Conservation (phyloP, 2,113 vertebrate species). For the Gnathonemus echidnorhynchus region DNA sequence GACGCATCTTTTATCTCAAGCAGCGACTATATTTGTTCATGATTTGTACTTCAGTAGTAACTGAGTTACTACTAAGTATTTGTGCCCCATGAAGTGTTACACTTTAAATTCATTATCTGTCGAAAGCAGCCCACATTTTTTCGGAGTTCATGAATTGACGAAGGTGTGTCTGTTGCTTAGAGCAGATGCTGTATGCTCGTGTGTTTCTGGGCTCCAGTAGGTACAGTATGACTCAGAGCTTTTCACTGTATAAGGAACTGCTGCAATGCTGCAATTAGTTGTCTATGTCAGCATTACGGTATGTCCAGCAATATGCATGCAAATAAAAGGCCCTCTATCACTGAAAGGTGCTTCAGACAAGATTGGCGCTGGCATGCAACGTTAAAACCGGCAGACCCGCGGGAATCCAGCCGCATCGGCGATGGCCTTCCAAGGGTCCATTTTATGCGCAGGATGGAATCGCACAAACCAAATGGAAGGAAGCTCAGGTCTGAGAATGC, state of each 20-base stretch:
- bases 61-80: background rate
- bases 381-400: background rate
- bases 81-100: background rate
- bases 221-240: conserved; percentile 1
- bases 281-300: background rate
- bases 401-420: background rate
- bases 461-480: background rate
- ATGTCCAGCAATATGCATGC: background rate
- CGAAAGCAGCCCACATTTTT: background rate
- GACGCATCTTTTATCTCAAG: background rate
- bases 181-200: background rate
- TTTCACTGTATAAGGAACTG: background rate
- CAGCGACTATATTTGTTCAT: background rate
- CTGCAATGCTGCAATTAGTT: background rate
- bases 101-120: background rate
- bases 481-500: background rate
- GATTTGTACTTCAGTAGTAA: background rate
- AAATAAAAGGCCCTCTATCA: background rate
- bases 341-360: background rate
- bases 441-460: background rate
- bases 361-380: background rate
- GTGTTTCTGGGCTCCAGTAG: background rate
- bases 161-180: background rate
- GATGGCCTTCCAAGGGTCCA: background rate
- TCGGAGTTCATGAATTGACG: background rate